Evolutionary conservation across 2,797 vertebrate species (phyloP), one percentile per base, ranked within the genome.

Genomic region (Aulostomus chinensis): DNA sequence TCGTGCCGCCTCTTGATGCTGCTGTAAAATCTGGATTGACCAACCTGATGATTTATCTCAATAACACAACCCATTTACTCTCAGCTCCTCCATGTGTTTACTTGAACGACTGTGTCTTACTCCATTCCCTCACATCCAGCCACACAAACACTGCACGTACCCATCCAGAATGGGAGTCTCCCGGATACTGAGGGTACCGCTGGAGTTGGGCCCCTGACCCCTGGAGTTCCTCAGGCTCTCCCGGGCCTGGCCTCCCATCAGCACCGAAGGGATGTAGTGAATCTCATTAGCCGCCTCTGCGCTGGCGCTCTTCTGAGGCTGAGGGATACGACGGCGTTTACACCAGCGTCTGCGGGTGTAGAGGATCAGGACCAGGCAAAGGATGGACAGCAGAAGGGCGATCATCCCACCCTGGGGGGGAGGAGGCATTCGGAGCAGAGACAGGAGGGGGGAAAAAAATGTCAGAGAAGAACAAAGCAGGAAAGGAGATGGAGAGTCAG

Each of bases 251-350:
- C 96, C 95, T 2, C 96, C 95, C 22, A 99, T 97, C 80, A 99
- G 90, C 72, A 98, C 97, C 0, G 97, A 99, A 0, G 97, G 97
- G 79, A 99, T 99, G 88, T 99, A 99, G 83, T 99, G 97, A 78
- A 99, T 99, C 89, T 99, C 97, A 1, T 99, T 99, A 78, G 97
- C 97, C 0, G 96, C 96, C 76, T 99, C 97, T 0, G 97, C 97
- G 0, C 97, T 98, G 61, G 96, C 97, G 0, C 96, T 99, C 71
- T 98, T 99, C 90, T 99, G 96, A 1, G 97, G 96, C 83, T 99
- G 97, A 0, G 96, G 96, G 26, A 98, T 96, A 0, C 96, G 93
- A 18, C 97, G 94, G 18, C 97, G 93, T 70, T 98, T 98, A 73
- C 97, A 98, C 97, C 97, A 99, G 2, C 96, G 95, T 33, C 96